phyloP scores from a whole-genome alignment of 1,140 invertebrate species.

The Bombus pyrosoma region DNA sequence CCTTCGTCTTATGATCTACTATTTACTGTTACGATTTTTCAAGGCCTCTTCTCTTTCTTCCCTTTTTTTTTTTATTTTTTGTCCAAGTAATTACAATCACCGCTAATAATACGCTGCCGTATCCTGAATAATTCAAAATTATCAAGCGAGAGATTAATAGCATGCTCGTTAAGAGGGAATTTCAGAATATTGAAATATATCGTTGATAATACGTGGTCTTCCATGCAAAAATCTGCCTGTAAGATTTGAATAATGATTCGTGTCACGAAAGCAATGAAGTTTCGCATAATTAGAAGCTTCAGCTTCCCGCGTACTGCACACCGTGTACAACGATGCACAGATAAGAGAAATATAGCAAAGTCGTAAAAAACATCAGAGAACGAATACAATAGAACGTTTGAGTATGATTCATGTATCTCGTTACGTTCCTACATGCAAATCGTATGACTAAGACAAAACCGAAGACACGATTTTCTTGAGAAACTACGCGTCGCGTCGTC shows the following conservation, averaged over 20 bases:
- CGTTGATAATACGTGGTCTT: background rate
- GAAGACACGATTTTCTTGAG: background rate
- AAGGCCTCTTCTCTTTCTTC: too few species aligned
- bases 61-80: too few species aligned
- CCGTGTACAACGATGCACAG: constrained; percentile 3
- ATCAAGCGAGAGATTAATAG: background rate
- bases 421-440: constrained; percentile 5
- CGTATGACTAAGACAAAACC: constrained; percentile 8
- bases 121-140: too few species aligned
- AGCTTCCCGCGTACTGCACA: background rate
- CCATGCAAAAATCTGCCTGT: background rate
- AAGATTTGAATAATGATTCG: background rate
- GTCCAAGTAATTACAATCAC: too few species aligned
- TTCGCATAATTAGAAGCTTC: background rate
- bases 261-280: background rate
- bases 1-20: background rate
- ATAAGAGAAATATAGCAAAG: constrained; percentile 4
- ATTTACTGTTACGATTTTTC: too few species aligned
- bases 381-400: constrained; percentile 6
- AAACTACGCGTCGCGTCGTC: background rate
- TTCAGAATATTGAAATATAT: background rate
- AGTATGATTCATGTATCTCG: constrained; percentile 28
- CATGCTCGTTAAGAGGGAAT: background rate
- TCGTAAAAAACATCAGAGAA: background rate
- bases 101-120: too few species aligned